phyloP scores from a whole-genome alignment of 2,113 vertebrate genomes.

The Caranx ignobilis region DNA sequence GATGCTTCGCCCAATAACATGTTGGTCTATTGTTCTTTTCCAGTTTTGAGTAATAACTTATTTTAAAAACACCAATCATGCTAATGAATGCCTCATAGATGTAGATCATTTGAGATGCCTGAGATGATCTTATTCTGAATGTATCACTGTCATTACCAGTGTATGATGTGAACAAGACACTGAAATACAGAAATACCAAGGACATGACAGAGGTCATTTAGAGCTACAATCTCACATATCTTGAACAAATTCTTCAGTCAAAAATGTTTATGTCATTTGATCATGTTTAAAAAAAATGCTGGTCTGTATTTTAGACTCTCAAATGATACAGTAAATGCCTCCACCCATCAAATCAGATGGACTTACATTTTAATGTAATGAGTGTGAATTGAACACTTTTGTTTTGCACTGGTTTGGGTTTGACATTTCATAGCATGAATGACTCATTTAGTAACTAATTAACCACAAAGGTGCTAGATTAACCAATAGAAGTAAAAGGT shows the following conservation, averaged over 20 bases:
- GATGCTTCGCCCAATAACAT: neutral
- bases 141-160: too few relatives aligned
- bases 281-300: neutral
- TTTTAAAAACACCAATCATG: neutral
- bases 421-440: neutral
- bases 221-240: neutral
- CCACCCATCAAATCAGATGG: too few relatives aligned
- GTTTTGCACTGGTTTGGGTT: neutral
- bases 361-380: neutral
- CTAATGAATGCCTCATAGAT: neutral
- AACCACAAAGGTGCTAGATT: neutral
- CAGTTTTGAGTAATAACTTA: neutral
- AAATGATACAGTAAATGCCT: too few relatives aligned
- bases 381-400: neutral
- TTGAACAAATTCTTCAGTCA: neutral
- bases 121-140: too few relatives aligned
- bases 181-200: too few relatives aligned
- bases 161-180: too few relatives aligned
- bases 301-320: too few relatives aligned
- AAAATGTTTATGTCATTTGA: neutral
- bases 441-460: neutral
- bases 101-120: too few relatives aligned
- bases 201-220: neutral
- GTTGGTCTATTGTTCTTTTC: neutral
- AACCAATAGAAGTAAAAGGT: slow-evolving; percentile 9